Base-by-base conservation (phyloP, 1,140 invertebrate genomes). In the Heliconius hewitsoni region DNA sequence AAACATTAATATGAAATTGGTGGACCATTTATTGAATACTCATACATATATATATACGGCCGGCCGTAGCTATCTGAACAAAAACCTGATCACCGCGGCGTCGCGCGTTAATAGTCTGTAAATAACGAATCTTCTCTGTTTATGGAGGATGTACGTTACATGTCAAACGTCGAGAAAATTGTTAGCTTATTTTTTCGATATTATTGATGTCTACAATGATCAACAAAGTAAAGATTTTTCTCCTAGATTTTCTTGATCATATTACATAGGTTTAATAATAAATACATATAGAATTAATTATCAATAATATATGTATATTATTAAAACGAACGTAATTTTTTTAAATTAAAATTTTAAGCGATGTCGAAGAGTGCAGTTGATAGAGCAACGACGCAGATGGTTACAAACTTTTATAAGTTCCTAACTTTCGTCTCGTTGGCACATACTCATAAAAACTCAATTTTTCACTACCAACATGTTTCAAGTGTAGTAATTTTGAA, bases 281-380 rank as follows among this genome's bases (percentile, higher is more conserved):
- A 37, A 37, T 46, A 16, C 1, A 46, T 46, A 4, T 46, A 16
- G 13, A 16, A 5, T 46, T 46, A 16, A 46, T 16, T 46, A 46
- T 46, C 11, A 16, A 4, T 46, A 46, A 46, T 16, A 46, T 46
- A 37, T 37, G 8, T 37, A 46, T 5, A 46, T 46, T 16, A 16
- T 46, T 46, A 16, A 46, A 46, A 46, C 4, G 16, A 46, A 46
- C 3, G 0, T 37, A 42, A 46, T 46, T 11, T 46, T 30, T 66
- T 42, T 72, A 11, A 72, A 72, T 72, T 39, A 72, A 39, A 72
- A 23, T 72, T 72, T 42, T 71, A 71, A 71, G 16, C 34, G 57
- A 60, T 23, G 9, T 60, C 13, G 13, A 66, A 66, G 27, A 66
- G 23, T 66, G 27, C 6, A 30, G 9, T 66, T 66, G 60, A 66